These are phyloP conservation scores for Yasuhikotakia modesta DNA, from an alignment of 2,797 vertebrate species.

Conservation along the genomic window DNA sequence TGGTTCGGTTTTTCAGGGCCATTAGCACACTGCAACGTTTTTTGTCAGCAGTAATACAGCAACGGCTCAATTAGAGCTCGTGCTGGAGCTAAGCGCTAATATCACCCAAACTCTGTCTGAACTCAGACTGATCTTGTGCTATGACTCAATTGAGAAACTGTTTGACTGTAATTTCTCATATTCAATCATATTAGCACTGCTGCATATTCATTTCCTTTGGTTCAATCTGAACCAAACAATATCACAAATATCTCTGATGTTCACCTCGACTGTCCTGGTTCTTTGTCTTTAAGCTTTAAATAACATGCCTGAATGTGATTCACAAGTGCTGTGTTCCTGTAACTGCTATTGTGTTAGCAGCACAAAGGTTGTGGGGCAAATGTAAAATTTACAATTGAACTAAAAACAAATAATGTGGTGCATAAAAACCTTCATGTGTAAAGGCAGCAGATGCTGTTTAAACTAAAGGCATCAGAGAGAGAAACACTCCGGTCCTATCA, in stretches of 20 bases:
- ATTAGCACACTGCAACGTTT: neutral
- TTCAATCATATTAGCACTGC: constrained; percentile 65
- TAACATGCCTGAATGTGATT: no score
- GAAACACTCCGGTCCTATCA: constrained; percentile 46
- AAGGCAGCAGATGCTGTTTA: constrained; percentile 41
- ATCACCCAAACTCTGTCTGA: constrained; percentile 60
- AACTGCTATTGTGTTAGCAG: no score
- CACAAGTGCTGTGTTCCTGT: neutral
- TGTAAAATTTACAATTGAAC: no score
- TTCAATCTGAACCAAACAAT: constrained; percentile 42
- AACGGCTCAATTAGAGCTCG: constrained; percentile 54
- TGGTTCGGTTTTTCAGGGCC: neutral
- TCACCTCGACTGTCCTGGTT: constrained; percentile 7
- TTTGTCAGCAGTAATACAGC: constrained; percentile 51
- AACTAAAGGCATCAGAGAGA: constrained; percentile 33
- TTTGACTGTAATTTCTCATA: constrained; percentile 70
- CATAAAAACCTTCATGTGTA: neutral
- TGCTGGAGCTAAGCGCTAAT: constrained; percentile 63
- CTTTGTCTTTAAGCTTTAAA: no score
- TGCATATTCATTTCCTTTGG: constrained; percentile 54
- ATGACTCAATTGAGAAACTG: constrained; percentile 74
- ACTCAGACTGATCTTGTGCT: constrained; percentile 66
- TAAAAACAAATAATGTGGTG: no score
- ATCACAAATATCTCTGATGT: constrained; percentile 44
- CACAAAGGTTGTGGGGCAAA: no score